These are phyloP conservation scores for Linurgus olivaceus DNA, from an alignment of 2,797 vertebrate genomes.

Conservation along the genomic window DNA sequence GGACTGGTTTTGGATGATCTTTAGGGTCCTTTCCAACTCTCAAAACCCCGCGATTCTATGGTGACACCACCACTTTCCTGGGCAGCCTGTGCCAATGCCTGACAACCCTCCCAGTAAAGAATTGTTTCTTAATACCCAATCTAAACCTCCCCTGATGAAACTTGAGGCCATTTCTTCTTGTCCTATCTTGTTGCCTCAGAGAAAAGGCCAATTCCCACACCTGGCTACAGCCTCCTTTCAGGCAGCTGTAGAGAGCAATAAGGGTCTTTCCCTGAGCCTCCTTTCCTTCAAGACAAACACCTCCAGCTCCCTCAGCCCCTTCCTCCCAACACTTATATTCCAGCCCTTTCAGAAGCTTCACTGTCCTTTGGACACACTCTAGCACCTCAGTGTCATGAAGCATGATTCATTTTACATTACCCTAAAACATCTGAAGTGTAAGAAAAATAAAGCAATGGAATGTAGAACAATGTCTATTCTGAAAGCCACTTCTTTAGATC, in stretches of 20 bases:
- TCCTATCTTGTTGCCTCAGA: neutral
- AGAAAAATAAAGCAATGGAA: neutral
- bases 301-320: neutral
- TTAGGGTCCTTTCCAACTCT: neutral
- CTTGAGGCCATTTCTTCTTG: neutral
- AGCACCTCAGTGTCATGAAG: neutral
- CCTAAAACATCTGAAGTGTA: neutral
- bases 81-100: neutral
- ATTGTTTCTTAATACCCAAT: neutral
- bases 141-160: rapidly evolving
- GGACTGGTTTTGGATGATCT: neutral
- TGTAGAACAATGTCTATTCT: neutral
- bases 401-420: neutral
- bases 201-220: neutral
- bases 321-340: neutral
- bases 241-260: too few species aligned
- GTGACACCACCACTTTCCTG: neutral
- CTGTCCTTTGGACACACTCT: neutral
- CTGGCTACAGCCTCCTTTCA: neutral
- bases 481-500: neutral
- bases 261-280: neutral
- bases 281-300: neutral
- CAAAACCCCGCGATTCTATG: rapidly evolving
- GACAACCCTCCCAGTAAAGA: neutral
- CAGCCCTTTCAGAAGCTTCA: neutral